phyloP scores from a whole-genome alignment of 2,888 invertebrate genomes.

The Mimas tiliae region DNA sequence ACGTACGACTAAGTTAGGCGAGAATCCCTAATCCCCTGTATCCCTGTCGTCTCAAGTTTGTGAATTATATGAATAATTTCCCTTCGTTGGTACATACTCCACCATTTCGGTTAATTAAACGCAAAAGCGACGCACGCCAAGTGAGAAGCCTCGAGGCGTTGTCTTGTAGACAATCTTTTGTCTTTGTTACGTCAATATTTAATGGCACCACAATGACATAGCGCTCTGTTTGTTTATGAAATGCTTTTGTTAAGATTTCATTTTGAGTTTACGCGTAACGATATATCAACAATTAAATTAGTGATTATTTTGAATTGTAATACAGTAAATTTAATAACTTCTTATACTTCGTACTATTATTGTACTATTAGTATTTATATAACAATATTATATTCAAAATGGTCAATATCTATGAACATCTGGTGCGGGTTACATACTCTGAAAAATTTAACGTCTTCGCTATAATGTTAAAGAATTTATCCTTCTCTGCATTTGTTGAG shows the following conservation, averaged over 20 bases:
- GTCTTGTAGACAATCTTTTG: constrained; percentile 1
- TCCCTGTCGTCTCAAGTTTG: constrained; percentile 3
- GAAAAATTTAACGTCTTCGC: neutral
- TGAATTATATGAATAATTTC: constrained; percentile 21
- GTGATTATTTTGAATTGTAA: no score
- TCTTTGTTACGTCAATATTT: constrained; percentile 10
- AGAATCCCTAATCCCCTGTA: neutral
- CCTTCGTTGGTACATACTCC: constrained; percentile 7
- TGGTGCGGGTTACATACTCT: neutral
- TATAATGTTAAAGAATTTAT: constrained; percentile 6
- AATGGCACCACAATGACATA: neutral
- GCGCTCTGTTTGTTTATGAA: neutral
- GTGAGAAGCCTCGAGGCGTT: constrained; percentile 6
- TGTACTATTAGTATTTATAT: no score
- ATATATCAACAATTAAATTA: neutral
- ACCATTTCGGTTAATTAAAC: constrained; percentile 21
- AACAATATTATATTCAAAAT: neutral
- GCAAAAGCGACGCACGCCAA: neutral
- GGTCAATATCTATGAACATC: constrained; percentile 10
- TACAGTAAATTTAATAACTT: no score
- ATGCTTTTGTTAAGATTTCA: neutral
- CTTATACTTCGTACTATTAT: no score
- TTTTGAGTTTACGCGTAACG: neutral
- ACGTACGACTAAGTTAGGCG: neutral
- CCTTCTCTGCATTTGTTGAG: constrained; percentile 8